Evolutionary conservation across 2,888 invertebrate species (phyloP).

Genomic region (Tipula unca): DNA sequence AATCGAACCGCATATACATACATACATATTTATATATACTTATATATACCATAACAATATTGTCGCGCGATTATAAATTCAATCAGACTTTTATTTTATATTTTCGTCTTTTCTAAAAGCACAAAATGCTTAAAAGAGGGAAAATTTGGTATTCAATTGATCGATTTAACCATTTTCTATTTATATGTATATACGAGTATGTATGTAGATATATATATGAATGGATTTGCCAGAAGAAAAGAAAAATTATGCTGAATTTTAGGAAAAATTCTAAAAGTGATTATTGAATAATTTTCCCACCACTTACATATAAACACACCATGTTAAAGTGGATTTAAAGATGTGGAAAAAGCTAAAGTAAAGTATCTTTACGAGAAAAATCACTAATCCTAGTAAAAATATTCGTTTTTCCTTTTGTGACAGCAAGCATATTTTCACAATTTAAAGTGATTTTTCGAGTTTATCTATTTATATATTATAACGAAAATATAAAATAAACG

Average conservation of each 20-base stretch:
- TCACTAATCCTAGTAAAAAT: neutral
- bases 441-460: slow-evolving; percentile 8
- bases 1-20: neutral
- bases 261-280: neutral
- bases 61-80: neutral
- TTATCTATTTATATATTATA: neutral
- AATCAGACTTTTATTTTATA: neutral
- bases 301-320: neutral
- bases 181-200: neutral
- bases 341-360: neutral
- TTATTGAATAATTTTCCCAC: slow-evolving; percentile 14
- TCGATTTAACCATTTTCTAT: slow-evolving; percentile 1
- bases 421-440: neutral
- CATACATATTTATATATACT: too few relatives aligned
- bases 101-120: neutral
- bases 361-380: neutral
- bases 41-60: neutral
- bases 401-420: slow-evolving; percentile 1
- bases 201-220: neutral
- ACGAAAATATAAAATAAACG: neutral
- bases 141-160: neutral
- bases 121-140: neutral
- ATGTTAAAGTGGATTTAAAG: slow-evolving; percentile 1
- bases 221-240: neutral
- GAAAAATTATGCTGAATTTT: slow-evolving; percentile 14